Evolutionary conservation across 1,140 invertebrate species (phyloP).

Genomic region (Drosophila dunni): DNA sequence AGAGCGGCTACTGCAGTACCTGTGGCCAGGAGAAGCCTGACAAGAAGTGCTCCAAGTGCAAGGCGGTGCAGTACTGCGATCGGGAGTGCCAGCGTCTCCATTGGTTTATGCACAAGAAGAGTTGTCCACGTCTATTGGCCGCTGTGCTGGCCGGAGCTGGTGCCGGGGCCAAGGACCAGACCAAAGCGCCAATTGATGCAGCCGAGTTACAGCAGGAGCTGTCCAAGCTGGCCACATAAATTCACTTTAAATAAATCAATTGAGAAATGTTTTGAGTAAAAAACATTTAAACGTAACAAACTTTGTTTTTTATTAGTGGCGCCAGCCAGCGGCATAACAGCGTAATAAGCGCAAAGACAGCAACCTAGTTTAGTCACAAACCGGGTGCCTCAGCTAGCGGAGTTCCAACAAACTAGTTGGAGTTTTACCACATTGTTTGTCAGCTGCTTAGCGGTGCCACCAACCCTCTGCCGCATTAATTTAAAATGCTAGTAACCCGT

Average conservation of each 20-base stretch:
- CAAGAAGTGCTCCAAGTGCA: slow-evolving; percentile 98
- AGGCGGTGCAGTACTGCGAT: slow-evolving; percentile 97
- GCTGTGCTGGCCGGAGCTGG: slow-evolving; percentile 40
- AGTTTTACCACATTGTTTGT: background rate
- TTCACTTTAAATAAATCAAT: slow-evolving; percentile 32
- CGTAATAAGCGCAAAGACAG: background rate
- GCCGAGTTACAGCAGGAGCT: slow-evolving; percentile 73
- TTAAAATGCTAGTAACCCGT: slow-evolving; percentile 46
- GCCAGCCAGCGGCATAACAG: slow-evolving; percentile 5
- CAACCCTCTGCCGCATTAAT: background rate
- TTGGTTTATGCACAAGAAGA: slow-evolving; percentile 98
- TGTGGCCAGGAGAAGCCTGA: slow-evolving; percentile 95
- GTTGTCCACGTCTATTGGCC: slow-evolving; percentile 87
- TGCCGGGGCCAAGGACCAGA: slow-evolving; percentile 20
- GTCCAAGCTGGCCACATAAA: slow-evolving; percentile 65
- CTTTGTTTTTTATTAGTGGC: background rate
- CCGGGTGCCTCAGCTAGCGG: background rate
- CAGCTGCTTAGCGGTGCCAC: too few species aligned
- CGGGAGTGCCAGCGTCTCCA: slow-evolving; percentile 96
- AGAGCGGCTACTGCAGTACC: slow-evolving; percentile 91
- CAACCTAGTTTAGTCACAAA: background rate
- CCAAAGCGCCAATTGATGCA: slow-evolving; percentile 64
- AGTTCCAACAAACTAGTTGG: background rate
- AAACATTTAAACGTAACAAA: background rate
- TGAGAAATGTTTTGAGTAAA: background rate